Conservation (phyloP, 2,113 vertebrate genomes). For the Leucoraja erinaceus region DNA sequence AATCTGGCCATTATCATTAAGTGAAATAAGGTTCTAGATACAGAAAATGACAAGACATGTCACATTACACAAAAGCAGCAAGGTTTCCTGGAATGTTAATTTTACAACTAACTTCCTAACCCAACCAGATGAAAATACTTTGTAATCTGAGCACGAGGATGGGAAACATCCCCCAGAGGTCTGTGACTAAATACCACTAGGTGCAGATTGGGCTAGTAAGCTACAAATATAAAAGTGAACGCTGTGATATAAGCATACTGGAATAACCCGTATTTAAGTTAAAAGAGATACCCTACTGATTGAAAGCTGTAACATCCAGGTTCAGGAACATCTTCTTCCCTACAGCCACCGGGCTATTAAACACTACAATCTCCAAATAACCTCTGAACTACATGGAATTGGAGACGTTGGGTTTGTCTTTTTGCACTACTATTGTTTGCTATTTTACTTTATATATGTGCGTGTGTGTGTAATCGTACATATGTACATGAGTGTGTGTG, state of each 20-base stretch:
- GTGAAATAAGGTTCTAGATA: not conserved
- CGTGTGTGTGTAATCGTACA: too few species aligned
- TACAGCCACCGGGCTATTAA: too few species aligned
- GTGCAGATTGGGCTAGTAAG: not conserved
- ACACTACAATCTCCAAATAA: too few species aligned
- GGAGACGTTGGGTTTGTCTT: too few species aligned
- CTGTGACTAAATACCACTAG: not conserved
- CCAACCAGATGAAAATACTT: not conserved
- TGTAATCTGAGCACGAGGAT: not conserved
- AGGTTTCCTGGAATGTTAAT: not conserved
- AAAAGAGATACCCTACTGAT: not conserved
- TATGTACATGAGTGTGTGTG: too few species aligned
- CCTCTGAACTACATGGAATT: too few species aligned
- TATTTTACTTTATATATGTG: too few species aligned
- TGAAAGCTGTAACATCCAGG: too few species aligned
- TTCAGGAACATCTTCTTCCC: too few species aligned
- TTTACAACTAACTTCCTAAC: not conserved
- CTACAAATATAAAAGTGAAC: not conserved
- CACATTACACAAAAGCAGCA: not conserved
- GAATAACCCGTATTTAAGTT: not conserved
- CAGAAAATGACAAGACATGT: not conserved
- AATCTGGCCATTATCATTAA: not conserved
- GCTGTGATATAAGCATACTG: not conserved
- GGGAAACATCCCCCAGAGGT: not conserved
- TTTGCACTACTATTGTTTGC: too few species aligned